Conservation (phyloP, 2,888 invertebrate genomes). For the Tetranychus truncatus region DNA sequence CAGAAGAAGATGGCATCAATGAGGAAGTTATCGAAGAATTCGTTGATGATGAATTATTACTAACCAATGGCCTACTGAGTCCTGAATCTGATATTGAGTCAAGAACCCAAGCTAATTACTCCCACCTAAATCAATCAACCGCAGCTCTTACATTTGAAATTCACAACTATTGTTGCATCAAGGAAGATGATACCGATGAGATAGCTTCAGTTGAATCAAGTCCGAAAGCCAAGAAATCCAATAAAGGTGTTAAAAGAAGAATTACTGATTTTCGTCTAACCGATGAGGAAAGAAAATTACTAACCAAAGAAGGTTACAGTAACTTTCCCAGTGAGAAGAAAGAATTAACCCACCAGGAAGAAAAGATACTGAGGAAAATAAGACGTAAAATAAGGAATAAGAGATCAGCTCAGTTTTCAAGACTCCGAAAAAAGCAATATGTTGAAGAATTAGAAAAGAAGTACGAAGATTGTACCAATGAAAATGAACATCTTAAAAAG, state of each 20-base stretch:
- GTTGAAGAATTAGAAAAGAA: constrained; percentile 21
- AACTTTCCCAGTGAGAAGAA: constrained; percentile 19
- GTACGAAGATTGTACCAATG: constrained; percentile 18
- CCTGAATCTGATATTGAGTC: background rate
- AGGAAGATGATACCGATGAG: background rate
- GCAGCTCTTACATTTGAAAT: background rate
- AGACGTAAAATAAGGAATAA: constrained; percentile 24
- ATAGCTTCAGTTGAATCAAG: background rate
- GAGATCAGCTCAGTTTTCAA: constrained; percentile 22
- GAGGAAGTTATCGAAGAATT: background rate
- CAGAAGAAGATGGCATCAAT: background rate
- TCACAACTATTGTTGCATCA: constrained; percentile 3
- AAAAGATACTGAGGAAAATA: constrained; percentile 23
- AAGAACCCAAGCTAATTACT: background rate
- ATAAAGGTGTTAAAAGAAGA: background rate
- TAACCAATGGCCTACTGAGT: background rate
- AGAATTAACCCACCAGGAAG: constrained; percentile 21
- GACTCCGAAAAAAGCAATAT: constrained; percentile 23
- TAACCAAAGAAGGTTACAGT: constrained; percentile 22
- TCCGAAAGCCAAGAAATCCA: background rate
- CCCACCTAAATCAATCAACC: background rate
- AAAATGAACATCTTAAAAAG: constrained; percentile 17
- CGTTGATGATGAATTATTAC: background rate
- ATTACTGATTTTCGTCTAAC: constrained; percentile 20
- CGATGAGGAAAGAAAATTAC: constrained; percentile 22